Percentiles rank a stretch among this genome's conserved stretches.
phyloP scores from a whole-genome alignment of 2,797 vertebrate genomes.

The Dendrocincla tyrannina region DNA sequence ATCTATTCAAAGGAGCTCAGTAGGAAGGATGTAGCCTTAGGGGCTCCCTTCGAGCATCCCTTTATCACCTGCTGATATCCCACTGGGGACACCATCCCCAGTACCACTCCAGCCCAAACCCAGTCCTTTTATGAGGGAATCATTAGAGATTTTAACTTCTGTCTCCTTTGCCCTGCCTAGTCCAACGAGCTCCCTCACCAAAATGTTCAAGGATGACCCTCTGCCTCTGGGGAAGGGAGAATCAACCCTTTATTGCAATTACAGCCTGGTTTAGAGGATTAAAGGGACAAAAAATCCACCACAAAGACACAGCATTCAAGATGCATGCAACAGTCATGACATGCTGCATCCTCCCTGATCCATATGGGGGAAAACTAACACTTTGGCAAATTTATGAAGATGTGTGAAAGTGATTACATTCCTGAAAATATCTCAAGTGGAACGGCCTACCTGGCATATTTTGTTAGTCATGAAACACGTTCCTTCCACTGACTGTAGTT shows the following conservation, averaged over 20 bases:
- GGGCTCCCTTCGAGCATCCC: not conserved
- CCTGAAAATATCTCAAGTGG: conserved; percentile 70
- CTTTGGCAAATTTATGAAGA: conserved; percentile 67
- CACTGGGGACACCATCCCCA: not conserved
- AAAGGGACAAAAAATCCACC: not conserved
- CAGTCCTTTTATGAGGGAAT: not conserved
- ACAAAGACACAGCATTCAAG: not conserved
- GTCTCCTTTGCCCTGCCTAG: not conserved
- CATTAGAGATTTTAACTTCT: not conserved
- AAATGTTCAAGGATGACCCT: not conserved
- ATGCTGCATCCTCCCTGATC: conserved; percentile 36
- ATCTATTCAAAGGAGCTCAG: not conserved
- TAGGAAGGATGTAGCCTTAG: not conserved
- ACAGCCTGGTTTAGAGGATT: not conserved
- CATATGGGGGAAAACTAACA: conserved; percentile 58
- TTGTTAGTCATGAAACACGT: conserved; percentile 77
- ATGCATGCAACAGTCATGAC: conserved; percentile 45
- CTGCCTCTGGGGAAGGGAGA: not conserved
- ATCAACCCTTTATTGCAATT: not conserved
- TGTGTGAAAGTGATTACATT: conserved; percentile 77
- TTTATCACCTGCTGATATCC: not conserved
- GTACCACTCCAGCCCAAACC: not conserved
- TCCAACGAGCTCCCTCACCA: not conserved
- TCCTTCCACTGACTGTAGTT: conserved; percentile 71
- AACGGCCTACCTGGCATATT: conserved; percentile 73